Percentiles rank a stretch among this genome's conserved stretches.
phyloP scores from a whole-genome alignment of 2,888 invertebrate species.

The Eulithis prunata region DNA sequence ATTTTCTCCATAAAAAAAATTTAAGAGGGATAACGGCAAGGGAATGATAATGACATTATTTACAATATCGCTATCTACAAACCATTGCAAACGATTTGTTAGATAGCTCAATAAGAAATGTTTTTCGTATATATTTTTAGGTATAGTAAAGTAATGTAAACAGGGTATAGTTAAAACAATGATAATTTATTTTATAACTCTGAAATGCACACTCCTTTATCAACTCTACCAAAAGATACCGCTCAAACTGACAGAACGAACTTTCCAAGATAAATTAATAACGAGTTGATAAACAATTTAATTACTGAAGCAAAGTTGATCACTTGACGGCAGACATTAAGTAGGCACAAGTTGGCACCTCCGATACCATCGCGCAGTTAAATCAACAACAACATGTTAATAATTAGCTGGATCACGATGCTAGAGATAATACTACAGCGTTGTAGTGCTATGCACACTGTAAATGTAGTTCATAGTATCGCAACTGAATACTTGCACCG shows the following conservation, averaged over 20 bases:
- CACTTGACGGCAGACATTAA: conserved; percentile 35
- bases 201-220: conserved; percentile 4
- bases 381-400: conserved; percentile 36
- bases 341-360: conserved; percentile 29
- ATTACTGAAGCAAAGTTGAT: conserved; percentile 31
- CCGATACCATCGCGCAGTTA: conserved; percentile 31
- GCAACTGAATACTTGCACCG: not conserved
- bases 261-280: conserved; percentile 29
- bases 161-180: not conserved
- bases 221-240: conserved; percentile 20
- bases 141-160: too few relatives aligned
- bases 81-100: too few relatives aligned
- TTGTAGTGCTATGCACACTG: not conserved
- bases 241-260: conserved; percentile 18
- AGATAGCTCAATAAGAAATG: too few relatives aligned
- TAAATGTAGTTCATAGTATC: not conserved
- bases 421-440: conserved; percentile 2
- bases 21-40: too few relatives aligned
- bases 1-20: too few relatives aligned
- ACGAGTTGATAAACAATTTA: conserved; percentile 33
- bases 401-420: conserved; percentile 38
- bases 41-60: too few relatives aligned
- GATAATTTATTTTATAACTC: not conserved
- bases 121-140: too few relatives aligned
- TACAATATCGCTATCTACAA: too few relatives aligned